These are phyloP conservation scores for Campoletis raptor DNA, from an alignment of 2,888 invertebrate genomes.

Conservation along the genomic window DNA sequence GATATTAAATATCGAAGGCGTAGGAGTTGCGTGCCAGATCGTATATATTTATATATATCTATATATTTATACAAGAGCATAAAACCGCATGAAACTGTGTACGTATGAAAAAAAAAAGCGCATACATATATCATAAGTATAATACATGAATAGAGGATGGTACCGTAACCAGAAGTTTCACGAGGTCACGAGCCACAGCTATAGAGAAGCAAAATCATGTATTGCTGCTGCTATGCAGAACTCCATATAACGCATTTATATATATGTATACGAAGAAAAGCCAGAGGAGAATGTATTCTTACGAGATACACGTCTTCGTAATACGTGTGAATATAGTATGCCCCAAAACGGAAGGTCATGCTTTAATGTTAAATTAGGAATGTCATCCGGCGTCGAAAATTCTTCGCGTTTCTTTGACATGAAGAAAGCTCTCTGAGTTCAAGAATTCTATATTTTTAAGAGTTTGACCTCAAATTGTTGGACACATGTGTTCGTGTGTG, in stretches of 20 bases:
- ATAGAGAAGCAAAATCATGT: slow-evolving; percentile 42
- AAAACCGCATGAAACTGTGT: slow-evolving; percentile 12
- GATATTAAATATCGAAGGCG: slow-evolving; percentile 76
- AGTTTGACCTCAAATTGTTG: background rate
- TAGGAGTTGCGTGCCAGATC: slow-evolving; percentile 55
- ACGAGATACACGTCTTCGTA: slow-evolving; percentile 38
- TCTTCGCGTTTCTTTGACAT: background rate
- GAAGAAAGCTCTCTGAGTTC: background rate
- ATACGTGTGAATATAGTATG: background rate
- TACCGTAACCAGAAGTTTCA: slow-evolving; percentile 58
- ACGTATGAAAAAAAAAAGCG: slow-evolving; percentile 13
- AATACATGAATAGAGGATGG: slow-evolving; percentile 23
- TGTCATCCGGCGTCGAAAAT: background rate
- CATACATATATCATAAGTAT: slow-evolving; percentile 15
- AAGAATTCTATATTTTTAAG: background rate
- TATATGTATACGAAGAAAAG: slow-evolving; percentile 15
- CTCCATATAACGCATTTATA: slow-evolving; percentile 26
- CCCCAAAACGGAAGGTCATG: background rate
- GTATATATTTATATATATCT: slow-evolving; percentile 3
- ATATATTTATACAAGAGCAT: background rate
- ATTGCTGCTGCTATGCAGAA: slow-evolving; percentile 34
- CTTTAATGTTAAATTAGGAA: background rate
- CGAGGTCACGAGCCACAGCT: slow-evolving; percentile 43
- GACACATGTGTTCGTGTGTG: slow-evolving; percentile 18
- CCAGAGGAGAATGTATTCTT: slow-evolving; percentile 54